Base-by-base conservation (phyloP, 2,888 invertebrate genomes). In the Rotaria macrura region DNA sequence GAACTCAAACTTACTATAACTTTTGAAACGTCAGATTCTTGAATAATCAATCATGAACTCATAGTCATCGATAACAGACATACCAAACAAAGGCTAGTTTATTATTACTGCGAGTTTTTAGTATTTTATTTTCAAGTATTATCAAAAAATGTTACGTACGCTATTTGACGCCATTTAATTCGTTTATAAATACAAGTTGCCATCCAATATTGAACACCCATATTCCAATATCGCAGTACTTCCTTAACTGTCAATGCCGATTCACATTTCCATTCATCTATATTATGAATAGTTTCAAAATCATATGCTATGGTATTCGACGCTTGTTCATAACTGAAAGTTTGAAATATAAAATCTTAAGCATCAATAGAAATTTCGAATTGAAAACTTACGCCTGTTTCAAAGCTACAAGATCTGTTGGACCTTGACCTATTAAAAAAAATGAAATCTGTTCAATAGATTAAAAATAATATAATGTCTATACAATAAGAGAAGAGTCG, bases 201-300 rank as follows among this genome's bases (percentile, higher is more conserved):
- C 88, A 98, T 93, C 97, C 97, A 98, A 90, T 95, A 97, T 90
- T 98, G 98, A 0, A 97, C 94, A 65, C 95, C 95, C 89, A 95
- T 95, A 90, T 98, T 98, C 98, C 98, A 98, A 85, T 94, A 93
- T 89, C 95, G 94, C 94, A 97, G 95, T 7, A 94, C 95, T 87
- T 94, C 94, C 9, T 96, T 93, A 87, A 96, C 93, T 0, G 95
- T 95, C 55, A 94, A 93, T 86, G 94, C 94, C 85, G 94, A 93
- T 89, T 98, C 97, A 85, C 95, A 94, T 55, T 93, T 94, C 91
- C 93, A 93, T 0, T 95, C 94, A 87, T 95, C 94, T 89, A 97
- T 94, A 88, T 96, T 91, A 86, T 90, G 89, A n/a, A 91, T 88
- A 0, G 90, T 90, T 86, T 90, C 90, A 89, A 95, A 97, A 90